A percentile compares a stretch with the other conserved stretches of the same genome.
phyloP scores from a whole-genome alignment of 2,888 invertebrate genomes.

The Nematopogon swammerdamellus region DNA sequence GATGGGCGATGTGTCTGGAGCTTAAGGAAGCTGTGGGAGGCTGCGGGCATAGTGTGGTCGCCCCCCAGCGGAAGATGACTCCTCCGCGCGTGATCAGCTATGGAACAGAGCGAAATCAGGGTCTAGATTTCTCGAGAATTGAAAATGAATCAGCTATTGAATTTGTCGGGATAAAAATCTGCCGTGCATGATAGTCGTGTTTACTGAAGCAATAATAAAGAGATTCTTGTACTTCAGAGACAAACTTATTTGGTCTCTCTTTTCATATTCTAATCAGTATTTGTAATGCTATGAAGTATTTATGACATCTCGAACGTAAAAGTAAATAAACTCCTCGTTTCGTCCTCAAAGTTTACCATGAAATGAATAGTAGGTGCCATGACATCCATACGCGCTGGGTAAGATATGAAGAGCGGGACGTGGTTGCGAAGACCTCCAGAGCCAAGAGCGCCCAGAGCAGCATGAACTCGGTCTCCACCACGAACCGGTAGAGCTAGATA shows the following conservation, averaged over 20 bases:
- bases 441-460: not conserved
- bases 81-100: conserved; percentile 47
- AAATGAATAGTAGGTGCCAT: not conserved
- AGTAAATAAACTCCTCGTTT: too few species aligned
- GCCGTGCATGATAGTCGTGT: too few species aligned
- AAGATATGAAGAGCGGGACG: not conserved
- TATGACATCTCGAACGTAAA: too few species aligned
- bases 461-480: not conserved
- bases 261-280: too few species aligned
- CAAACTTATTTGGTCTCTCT: too few species aligned
- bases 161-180: too few species aligned
- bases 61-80: conserved; percentile 44
- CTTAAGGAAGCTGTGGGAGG: conserved; percentile 1
- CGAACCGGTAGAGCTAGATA: not conserved
- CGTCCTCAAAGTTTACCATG: not conserved
- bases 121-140: too few species aligned
- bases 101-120: not conserved
- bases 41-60: conserved; percentile 41
- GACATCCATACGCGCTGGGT: not conserved
- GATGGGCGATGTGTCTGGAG: not conserved
- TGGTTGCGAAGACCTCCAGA: not conserved
- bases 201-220: too few species aligned
- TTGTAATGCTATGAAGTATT: too few species aligned
- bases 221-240: too few species aligned
- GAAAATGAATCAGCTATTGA: too few species aligned